Evolutionary conservation across 1,140 invertebrate species (phyloP).

Genomic region (Drosophila kohkoa): DNA sequence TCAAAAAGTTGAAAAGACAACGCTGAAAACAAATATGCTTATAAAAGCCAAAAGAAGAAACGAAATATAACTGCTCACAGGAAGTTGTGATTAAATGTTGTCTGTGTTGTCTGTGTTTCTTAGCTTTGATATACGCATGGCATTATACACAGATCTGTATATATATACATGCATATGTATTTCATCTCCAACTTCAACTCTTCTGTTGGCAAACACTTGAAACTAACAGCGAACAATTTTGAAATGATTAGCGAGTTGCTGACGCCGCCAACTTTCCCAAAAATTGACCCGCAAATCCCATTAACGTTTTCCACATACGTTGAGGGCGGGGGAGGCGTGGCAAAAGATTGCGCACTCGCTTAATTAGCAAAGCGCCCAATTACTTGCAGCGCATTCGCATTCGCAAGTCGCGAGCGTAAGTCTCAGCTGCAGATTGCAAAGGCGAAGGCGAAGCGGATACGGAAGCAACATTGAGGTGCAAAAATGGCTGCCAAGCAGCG

Average conservation of each 20-base stretch:
- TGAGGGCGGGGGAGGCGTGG: background rate
- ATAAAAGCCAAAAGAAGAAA: constrained; percentile 29
- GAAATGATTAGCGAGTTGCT: constrained; percentile 33
- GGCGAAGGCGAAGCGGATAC: constrained; percentile 8
- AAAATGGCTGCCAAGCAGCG: constrained; percentile 7
- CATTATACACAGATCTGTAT: constrained; percentile 3
- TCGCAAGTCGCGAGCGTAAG: background rate
- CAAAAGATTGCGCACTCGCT: constrained; percentile 29
- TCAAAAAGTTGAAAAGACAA: constrained; percentile 35
- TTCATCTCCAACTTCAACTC: background rate
- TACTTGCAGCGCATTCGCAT: constrained; percentile 21
- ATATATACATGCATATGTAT: background rate
- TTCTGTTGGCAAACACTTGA: background rate
- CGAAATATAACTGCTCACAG: constrained; percentile 59
- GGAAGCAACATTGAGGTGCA: constrained; percentile 42
- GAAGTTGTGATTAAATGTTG: constrained; percentile 74
- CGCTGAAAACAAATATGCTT: constrained; percentile 46
- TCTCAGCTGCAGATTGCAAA: constrained; percentile 1
- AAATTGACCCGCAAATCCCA: constrained; percentile 32
- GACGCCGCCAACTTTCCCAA: constrained; percentile 24
- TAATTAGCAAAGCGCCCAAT: constrained; percentile 47
- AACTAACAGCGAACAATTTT: constrained; percentile 31
- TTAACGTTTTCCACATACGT: constrained; percentile 32
- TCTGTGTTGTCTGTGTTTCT: constrained; percentile 36
- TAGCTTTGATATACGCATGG: constrained; percentile 28